These are phyloP conservation scores for Lasiurus cinereus DNA, from an alignment of 2,113 vertebrate species.

Conservation along the genomic window DNA sequence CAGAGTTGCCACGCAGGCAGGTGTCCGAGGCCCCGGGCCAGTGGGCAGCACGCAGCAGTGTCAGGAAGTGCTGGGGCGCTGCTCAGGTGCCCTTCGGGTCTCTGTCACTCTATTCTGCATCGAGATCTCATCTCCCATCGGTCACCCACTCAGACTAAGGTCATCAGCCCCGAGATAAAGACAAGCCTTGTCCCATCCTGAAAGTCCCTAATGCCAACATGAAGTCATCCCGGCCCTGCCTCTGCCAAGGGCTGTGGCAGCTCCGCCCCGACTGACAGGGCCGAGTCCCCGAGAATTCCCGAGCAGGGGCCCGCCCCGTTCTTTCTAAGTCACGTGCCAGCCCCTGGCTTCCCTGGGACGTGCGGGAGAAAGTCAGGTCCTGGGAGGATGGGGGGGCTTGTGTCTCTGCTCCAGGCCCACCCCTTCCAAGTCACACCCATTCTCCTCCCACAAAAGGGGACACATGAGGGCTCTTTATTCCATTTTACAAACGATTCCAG, in stretches of 20 bases:
- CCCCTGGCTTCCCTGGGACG: not conserved
- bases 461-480: accelerated
- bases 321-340: not conserved
- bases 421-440: not conserved
- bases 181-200: conserved; percentile 28
- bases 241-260: conserved; percentile 3
- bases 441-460: not conserved
- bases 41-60: not conserved
- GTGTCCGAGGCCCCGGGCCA: accelerated
- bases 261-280: not conserved
- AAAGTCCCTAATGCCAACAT: not conserved
- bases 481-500: not conserved
- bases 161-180: conserved; percentile 57
- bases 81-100: not conserved
- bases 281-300: not conserved
- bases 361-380: not conserved
- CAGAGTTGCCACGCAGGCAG: conserved; percentile 30
- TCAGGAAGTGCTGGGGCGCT: not conserved
- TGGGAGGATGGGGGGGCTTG: accelerated
- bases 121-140: not conserved
- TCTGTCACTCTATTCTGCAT: not conserved
- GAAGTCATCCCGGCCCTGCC: conserved; percentile 41
- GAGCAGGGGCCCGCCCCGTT: not conserved
- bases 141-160: conserved; percentile 29
- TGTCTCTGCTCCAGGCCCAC: not conserved